Base-by-base conservation (phyloP, 2,888 invertebrate species). In the Cryptops parisi region DNA sequence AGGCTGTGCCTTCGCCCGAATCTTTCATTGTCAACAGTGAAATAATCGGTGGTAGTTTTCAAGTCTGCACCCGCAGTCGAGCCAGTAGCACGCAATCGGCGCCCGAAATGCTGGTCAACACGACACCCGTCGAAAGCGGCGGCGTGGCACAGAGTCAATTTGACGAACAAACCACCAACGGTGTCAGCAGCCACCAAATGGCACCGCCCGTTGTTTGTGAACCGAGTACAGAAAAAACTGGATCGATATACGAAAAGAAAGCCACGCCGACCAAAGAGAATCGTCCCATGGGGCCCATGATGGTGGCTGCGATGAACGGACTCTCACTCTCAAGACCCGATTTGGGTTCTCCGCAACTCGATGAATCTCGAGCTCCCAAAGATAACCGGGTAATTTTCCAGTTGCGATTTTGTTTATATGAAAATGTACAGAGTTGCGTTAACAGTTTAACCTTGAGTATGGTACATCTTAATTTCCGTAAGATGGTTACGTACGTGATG, bases 281-380 rank as follows among this genome's bases (percentile, higher is more conserved):
- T 33, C 33, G 39, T 22, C 52, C 23, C 39, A 23, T 66, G 60
- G 68, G 68, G 9, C 68, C 69, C 6, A 61, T 69, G 56, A 64
- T 68, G 57, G 58, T 67, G 60, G 69, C 68, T 47, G 68, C 68
- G 39, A 64, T 70, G 68, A 68, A 69, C 60, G 70, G 69, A 0
- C 57, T 69, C 23, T 63, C 66, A 12, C 55, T 67, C 57, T 67
- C 69, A 5, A 57, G 65, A 19, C 67, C 67, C 21, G 65, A 64
- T 60, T 60, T 69, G 4, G 57, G 67, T 21, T 62, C 64, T 15
- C 46, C 54, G 0, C 48, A 41, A 9, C 26, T 38, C 2, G 54
- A 58, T 56, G 66, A 67, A 54, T 62, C 60, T 25, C 57, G 67
- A 38, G 64, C 64, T 2, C 68, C 68, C 2, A 67, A 65, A 55